phyloP scores from a whole-genome alignment of 2,113 vertebrate genomes.

The Phylloscopus trochiloides region DNA sequence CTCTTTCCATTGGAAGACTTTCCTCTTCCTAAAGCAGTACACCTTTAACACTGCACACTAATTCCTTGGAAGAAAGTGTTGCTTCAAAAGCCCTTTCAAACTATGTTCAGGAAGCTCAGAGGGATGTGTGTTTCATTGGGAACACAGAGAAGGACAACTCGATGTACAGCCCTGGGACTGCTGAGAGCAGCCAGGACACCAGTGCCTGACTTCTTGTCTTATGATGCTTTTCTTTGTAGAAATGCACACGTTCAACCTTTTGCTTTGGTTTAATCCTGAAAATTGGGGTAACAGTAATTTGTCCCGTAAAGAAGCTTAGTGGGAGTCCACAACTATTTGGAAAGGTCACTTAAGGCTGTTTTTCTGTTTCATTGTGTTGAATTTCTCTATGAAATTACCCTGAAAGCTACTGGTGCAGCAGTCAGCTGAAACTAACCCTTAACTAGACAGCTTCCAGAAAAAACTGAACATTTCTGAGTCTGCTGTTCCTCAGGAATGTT shows the following conservation, averaged over 20 bases:
- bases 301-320: neutral
- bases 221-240: neutral
- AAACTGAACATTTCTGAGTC: slow-evolving; percentile 22
- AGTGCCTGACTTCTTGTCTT: neutral
- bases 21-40: neutral
- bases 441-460: neutral
- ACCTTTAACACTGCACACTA: neutral
- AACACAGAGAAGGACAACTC: neutral
- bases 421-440: neutral
- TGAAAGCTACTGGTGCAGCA: neutral
- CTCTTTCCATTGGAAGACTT: neutral
- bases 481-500: slow-evolving; percentile 34
- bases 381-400: slow-evolving; percentile 8
- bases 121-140: accelerated
- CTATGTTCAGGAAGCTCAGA: neutral
- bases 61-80: neutral
- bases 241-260: neutral
- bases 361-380: neutral
- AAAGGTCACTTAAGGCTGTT: neutral
- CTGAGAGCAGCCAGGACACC: neutral
- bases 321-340: neutral
- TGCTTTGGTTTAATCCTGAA: neutral
- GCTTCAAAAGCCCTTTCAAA: neutral
- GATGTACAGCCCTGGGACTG: neutral
- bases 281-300: neutral